These are phyloP conservation scores for Castor canadensis DNA, from an alignment of 2,113 vertebrate species.

Conservation along the genomic window DNA sequence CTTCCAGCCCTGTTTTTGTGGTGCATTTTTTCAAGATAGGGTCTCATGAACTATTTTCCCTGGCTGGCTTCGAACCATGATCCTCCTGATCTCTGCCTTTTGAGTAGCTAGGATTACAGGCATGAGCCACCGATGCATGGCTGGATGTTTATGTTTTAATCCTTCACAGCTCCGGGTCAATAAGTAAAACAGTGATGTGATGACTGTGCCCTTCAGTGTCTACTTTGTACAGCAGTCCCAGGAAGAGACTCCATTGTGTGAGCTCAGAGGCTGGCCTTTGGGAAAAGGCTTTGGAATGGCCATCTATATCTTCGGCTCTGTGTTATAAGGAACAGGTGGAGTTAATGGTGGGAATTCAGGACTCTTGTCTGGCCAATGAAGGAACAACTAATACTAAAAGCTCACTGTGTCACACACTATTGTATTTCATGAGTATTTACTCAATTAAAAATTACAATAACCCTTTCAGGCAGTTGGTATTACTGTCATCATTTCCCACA, in stretches of 20 bases:
- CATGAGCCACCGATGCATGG: no score
- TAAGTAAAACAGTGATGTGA: not conserved
- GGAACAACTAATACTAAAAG: not conserved
- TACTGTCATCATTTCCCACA: constrained; percentile 21
- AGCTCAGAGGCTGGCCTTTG: not conserved
- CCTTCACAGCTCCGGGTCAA: not conserved
- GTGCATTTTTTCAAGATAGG: no score
- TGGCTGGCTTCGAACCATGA: no score
- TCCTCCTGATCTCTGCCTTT: no score
- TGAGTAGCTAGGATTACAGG: no score
- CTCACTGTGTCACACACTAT: not conserved
- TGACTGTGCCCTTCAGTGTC: not conserved
- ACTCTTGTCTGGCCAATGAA: not conserved
- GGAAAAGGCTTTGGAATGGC: not conserved
- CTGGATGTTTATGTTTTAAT: no score
- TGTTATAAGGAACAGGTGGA: not conserved
- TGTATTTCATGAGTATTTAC: not conserved
- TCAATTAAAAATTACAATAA: not conserved
- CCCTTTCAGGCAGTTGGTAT: not conserved
- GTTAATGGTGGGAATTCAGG: not conserved
- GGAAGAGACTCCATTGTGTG: not conserved
- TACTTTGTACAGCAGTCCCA: not conserved
- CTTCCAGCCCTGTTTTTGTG: no score
- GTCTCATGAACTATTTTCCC: no score
- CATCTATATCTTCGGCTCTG: not conserved